Conservation (phyloP, 2,797 vertebrate species). For the Botia almorhae region DNA sequence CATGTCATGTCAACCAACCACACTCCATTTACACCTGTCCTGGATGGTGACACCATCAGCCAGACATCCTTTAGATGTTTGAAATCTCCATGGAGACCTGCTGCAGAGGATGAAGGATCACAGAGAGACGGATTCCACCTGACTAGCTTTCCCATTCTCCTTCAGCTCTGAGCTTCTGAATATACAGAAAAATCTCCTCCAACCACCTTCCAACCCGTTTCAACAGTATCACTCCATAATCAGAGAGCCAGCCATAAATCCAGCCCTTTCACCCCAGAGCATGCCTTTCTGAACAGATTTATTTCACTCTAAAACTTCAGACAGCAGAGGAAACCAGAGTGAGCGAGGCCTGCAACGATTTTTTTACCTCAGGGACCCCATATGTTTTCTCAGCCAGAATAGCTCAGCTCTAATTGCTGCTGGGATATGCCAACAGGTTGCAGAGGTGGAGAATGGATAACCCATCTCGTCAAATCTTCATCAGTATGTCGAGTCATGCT, state of each 20-base stretch:
- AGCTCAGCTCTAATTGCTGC: slow-evolving; percentile 37
- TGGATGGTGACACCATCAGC: background rate
- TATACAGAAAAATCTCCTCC: slow-evolving; percentile 4
- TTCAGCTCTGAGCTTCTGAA: background rate
- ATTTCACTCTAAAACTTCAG: slow-evolving; percentile 43
- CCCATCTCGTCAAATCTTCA: slow-evolving; percentile 18
- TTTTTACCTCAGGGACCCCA: slow-evolving; percentile 39
- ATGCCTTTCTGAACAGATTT: slow-evolving; percentile 29
- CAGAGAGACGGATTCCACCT: no score
- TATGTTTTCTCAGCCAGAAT: slow-evolving; percentile 47
- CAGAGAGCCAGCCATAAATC: slow-evolving; percentile 36
- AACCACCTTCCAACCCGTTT: slow-evolving; percentile 34
- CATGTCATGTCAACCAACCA: background rate
- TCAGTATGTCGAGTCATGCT: slow-evolving; percentile 17
- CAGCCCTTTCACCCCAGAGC: slow-evolving; percentile 2
- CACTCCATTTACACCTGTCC: slow-evolving; percentile 9
- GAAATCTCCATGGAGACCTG: slow-evolving; percentile 10
- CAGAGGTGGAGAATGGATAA: slow-evolving; percentile 30
- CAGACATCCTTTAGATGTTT: background rate
- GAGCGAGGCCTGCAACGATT: slow-evolving; percentile 33
- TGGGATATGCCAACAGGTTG: slow-evolving; percentile 44
- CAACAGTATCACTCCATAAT: slow-evolving; percentile 38
- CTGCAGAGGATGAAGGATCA: background rate
- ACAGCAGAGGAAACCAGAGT: slow-evolving; percentile 30
- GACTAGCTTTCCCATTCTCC: no score